Conservation (phyloP, 2,797 vertebrate species). For the Myotis findleyi region DNA sequence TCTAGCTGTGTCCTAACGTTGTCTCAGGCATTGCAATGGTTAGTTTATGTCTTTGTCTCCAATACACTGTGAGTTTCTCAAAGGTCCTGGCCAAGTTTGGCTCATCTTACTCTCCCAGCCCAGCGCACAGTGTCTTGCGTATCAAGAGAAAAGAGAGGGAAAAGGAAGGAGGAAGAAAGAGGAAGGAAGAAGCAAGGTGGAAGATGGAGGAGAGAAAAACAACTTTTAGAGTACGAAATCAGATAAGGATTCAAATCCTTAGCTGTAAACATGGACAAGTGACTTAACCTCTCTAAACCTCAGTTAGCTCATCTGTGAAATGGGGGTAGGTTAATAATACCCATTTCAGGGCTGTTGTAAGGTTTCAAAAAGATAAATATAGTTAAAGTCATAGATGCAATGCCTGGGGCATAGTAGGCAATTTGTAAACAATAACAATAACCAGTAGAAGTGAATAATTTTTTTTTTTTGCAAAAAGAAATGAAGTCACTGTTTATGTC, state of each 20-base stretch:
- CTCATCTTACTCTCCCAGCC: neutral
- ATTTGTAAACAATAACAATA: conserved; percentile 39
- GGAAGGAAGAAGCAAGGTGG: neutral
- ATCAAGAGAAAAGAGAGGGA: neutral
- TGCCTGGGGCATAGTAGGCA: neutral
- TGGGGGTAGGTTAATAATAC: conserved; percentile 1
- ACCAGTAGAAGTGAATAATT: neutral
- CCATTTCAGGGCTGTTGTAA: neutral
- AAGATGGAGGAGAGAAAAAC: too few species aligned
- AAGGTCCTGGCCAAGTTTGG: neutral
- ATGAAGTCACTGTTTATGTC: conserved; percentile 5
- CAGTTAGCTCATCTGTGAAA: conserved; percentile 5
- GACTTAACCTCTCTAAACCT: neutral
- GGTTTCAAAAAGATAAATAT: neutral
- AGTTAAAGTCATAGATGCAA: neutral
- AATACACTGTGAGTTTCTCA: neutral
- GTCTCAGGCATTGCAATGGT: neutral
- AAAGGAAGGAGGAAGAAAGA: neutral
- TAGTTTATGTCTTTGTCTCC: neutral
- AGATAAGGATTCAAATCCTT: neutral
- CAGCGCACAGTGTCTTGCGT: neutral
- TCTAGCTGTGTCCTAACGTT: neutral
- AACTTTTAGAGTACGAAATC: neutral
- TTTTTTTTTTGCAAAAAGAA: neutral
- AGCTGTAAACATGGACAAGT: neutral